Conservation (phyloP, 1,140 invertebrate genomes). For the Cydia splendana region DNA sequence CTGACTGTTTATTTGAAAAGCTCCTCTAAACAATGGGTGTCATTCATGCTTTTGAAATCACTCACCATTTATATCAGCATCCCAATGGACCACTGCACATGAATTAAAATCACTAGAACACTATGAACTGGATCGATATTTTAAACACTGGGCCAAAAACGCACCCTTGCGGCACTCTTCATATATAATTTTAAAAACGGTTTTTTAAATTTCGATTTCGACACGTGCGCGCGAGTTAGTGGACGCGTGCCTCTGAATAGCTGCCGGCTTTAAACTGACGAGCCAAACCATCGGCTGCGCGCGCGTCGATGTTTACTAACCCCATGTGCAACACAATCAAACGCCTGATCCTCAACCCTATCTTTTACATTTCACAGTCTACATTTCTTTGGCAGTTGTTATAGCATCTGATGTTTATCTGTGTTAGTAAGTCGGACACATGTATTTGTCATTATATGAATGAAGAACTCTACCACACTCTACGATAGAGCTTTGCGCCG, state of each 20-base stretch:
- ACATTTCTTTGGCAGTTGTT: conserved; percentile 35
- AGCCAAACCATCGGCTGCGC: conserved; percentile 56
- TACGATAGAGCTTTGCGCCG: conserved; percentile 70
- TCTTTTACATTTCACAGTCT: conserved; percentile 15
- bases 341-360: conserved; percentile 50
- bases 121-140: conserved; percentile 37
- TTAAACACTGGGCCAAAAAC: conserved; percentile 57
- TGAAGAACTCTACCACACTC: conserved; percentile 70
- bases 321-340: conserved; percentile 68
- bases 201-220: conserved; percentile 59
- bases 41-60: conserved; percentile 69
- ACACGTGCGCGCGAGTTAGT: conserved; percentile 52
- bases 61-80: conserved; percentile 71
- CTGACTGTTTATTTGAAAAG: conserved; percentile 49
- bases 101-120: conserved; percentile 49
- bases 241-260: conserved; percentile 64
- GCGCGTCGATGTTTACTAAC: conserved; percentile 70
- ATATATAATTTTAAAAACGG: conserved; percentile 36
- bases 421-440: conserved; percentile 75
- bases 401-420: conserved; percentile 54
- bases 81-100: conserved; percentile 56
- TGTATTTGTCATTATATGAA: conserved; percentile 76
- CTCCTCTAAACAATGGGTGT: conserved; percentile 61
- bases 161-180: conserved; percentile 60
- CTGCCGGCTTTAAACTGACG: conserved; percentile 60